These are phyloP conservation scores for human DNA, from an alignment of 2,113 vertebrate species.

Conservation along the genomic window GRCh38 chr12:86213001-86213500, in stretches of 20 bases:
- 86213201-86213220: constrained; percentile 57
- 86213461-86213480: constrained; percentile 14
- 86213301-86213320: neutral
- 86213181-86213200: constrained; percentile 59
- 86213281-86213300: neutral
- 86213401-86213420: neutral
- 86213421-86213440: neutral
- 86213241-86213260: neutral
- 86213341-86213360: neutral
- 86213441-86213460: neutral
- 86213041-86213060: neutral
- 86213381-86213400: neutral
- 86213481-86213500: neutral
- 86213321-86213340: neutral
- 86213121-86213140: constrained; percentile 59
- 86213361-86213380: neutral
- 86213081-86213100: constrained; percentile 56
- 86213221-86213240: constrained; percentile 42
- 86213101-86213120: constrained; percentile 37
- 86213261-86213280: neutral
- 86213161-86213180: constrained; percentile 73
- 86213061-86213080: constrained; percentile 46
- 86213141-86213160: constrained; percentile 57
- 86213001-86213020: neutral
- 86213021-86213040: constrained; percentile 55